phyloP scores from a whole-genome alignment of 2,888 invertebrate species.

The Lepeophtheirus nordmannii region DNA sequence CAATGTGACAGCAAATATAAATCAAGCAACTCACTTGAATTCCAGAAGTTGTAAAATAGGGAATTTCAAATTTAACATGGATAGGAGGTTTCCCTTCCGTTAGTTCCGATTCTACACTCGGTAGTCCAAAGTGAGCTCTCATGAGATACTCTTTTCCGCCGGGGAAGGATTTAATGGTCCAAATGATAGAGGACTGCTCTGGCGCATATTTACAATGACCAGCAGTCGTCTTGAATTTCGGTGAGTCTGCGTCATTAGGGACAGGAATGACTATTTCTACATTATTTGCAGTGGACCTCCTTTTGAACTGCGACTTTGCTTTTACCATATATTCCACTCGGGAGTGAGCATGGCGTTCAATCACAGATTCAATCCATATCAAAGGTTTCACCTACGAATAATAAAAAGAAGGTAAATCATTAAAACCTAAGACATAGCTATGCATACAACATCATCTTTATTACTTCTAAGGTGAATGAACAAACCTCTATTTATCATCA shows the following conservation, averaged over 20 bases:
- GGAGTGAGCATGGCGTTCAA: conserved; percentile 90
- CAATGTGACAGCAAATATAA: too few species aligned
- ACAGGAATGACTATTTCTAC: conserved; percentile 94
- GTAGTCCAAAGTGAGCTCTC: conserved; percentile 92
- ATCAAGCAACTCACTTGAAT: conserved; percentile 55
- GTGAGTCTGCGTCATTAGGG: conserved; percentile 91
- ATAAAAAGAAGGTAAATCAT: too few species aligned
- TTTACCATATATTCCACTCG: conserved; percentile 98
- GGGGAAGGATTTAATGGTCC: conserved; percentile 93
- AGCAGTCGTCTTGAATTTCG: conserved; percentile 92
- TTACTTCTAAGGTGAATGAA: too few species aligned
- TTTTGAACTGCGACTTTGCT: conserved; percentile 93
- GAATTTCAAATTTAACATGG: conserved; percentile 96
- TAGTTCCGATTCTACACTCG: conserved; percentile 86
- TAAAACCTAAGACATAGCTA: too few species aligned
- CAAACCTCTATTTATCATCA: too few species aligned
- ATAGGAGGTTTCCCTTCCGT: conserved; percentile 92
- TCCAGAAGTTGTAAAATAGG: conserved; percentile 95
- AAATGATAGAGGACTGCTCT: conserved; percentile 87
- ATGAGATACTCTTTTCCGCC: conserved; percentile 96
- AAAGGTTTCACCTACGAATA: conserved; percentile 57
- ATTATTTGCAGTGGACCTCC: conserved; percentile 93
- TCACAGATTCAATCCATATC: conserved; percentile 97
- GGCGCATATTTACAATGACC: conserved; percentile 95
- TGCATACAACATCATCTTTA: too few species aligned